Evolutionary conservation across 2,888 invertebrate genomes (phyloP), one percentile per base, ranked within the genome.

Genomic region (Caenorhabditis sp.): DNA sequence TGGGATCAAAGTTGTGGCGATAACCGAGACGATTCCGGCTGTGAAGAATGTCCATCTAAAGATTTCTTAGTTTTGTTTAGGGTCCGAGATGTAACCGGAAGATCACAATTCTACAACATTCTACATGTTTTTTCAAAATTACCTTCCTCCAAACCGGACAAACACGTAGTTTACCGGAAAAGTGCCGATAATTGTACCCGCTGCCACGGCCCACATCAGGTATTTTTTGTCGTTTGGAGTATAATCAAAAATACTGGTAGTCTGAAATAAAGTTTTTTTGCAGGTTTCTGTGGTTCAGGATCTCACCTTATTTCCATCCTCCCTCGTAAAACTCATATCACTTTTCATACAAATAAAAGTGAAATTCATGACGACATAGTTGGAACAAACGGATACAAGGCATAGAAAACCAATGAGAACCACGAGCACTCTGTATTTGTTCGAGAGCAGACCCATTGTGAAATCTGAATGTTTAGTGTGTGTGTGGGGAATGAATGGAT

Each of bases 361-460:
- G 76, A 89, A 88, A 47, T 89, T 89, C 75, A 89, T 86, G 26
- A 89, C 88, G n/a, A 85, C 85, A 74, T 88, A 88, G 77, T 88
- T 88, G 73, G 85, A 86, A 51, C 86, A 86, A 26, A 88, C 86
- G 26, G 87, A 83, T 16, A 87, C 85, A 14, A 88, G 79, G 61
- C 88, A 88, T 16, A 86, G 59, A 54, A 88, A 85, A 6, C 84
- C 84, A 59, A 87, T 56, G 12, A 80, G 35, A 2, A 87, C 85
- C 19, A 88, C 80, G 51, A 87, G 70, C 22, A 85, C 79, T 6
- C 88, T 82, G 51, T 87, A 88, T 51, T 84, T 82, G 77, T 81
- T 64, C 19, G 75, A 58, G 59, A 80, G 56, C 28, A 73, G 14
- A 14, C 72, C 64, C 77, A 77, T 77, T 28, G 66, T 44, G 58